Evolutionary conservation across 92 coral and sea anemone genomes (phyloP).

Genomic region (Heteractis magnifica): DNA sequence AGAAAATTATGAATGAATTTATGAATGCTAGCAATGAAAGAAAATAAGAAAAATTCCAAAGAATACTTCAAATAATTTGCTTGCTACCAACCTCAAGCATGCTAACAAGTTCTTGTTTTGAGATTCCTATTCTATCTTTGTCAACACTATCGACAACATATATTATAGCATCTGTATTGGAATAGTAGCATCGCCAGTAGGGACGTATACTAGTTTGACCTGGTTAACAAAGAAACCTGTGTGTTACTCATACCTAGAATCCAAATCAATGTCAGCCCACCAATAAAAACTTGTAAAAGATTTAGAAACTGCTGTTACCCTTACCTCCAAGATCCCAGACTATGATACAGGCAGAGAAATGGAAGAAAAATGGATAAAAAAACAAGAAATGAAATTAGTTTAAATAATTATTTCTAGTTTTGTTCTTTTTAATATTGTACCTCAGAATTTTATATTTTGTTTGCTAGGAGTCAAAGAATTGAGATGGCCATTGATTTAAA

Average conservation of each 20-base stretch:
- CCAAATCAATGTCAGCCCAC: no score
- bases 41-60: no score
- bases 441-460: no score
- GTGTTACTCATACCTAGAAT: no score
- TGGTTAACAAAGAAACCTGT: constrained; percentile 22
- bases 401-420: no score
- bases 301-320: constrained; percentile 5
- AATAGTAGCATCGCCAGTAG: constrained; percentile 98
- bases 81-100: constrained; percentile 80
- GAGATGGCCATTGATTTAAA: no score
- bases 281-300: no score
- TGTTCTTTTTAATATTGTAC: no score
- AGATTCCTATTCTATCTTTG: constrained; percentile 90
- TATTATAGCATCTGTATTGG: constrained; percentile 96
- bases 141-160: constrained; percentile 97
- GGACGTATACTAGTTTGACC: constrained; percentile 99
- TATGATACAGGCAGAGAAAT: constrained; percentile 10
- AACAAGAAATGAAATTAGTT: background rate
- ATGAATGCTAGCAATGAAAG: no score
- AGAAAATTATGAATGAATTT: background rate
- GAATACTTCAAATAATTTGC: no score
- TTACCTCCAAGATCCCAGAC: constrained; percentile 95
- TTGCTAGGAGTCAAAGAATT: no score
- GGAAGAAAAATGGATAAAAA: constrained; percentile 29
- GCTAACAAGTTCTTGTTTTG: constrained; percentile 93